Base-by-base conservation (phyloP, 2,797 vertebrate genomes). In the Graptemys geographica region DNA sequence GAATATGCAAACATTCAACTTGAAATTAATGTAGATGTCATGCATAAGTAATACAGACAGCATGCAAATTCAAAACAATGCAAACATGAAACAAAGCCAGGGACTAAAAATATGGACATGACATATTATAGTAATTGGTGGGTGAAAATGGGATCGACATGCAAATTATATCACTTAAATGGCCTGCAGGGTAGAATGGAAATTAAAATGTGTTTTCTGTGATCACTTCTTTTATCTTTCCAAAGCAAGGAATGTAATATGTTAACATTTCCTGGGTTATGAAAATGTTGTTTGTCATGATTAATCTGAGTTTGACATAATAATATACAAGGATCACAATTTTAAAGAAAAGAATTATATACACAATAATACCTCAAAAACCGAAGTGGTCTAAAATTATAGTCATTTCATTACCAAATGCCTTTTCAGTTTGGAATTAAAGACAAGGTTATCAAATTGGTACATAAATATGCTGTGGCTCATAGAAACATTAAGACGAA, bases 21-120 rank as follows among this genome's bases (percentile, higher is more conserved):
- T 95, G 90, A 97, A 98, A 96, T 96, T 96, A 97, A 85, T 11
- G 33, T 92, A 95, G 86, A 93, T 89, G 52, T 96, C 98, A 98
- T 98, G 98, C 98, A 98, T 95, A 97, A 97, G 94, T 88, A 95
- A 95, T 84, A 84, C 69, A 96, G 56, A 96, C 55, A 91, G 90
- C 98, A 98, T 98, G 98, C 98, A 94, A 84, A 95, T 96, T 95
- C 76, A 86, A 97, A 98, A 97, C 88, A 97, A 95, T 89, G 97
- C 95, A 95, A 97, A 96, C 90, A 95, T 89, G 95, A 97, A 94
- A 93, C 84, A 96, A 97, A 98, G 97, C 93, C 94, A 97, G 92
- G 96, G 81, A 59, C 94, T 79, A 90, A 90, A 92, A 83, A 94
- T 84, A 87, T 57, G 93, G 87, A 95, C 62, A 93, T 79, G 88